Conservation (phyloP, 2,888 invertebrate species). For the Drosophila stalkeri region DNA sequence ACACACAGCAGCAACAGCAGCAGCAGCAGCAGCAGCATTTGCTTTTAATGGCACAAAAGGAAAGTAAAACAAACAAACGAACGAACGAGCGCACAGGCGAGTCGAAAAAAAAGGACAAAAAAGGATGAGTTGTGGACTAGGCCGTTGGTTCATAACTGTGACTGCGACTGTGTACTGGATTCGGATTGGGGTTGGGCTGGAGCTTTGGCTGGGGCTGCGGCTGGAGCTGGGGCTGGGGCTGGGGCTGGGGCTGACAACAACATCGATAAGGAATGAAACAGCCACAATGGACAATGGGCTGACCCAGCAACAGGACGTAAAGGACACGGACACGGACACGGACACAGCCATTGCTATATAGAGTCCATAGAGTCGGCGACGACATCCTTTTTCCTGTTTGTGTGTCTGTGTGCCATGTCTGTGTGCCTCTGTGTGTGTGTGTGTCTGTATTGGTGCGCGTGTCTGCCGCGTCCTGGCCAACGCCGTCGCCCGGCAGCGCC, state of each 20-base stretch:
- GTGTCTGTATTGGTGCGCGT: constrained; percentile 77
- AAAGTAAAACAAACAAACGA: constrained; percentile 32
- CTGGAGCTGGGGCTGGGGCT: not conserved
- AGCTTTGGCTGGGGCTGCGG: not conserved
- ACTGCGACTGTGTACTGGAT: not conserved
- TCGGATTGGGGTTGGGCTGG: not conserved
- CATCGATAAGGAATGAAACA: constrained; percentile 71
- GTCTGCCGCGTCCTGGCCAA: constrained; percentile 65
- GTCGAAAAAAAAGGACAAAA: constrained; percentile 28
- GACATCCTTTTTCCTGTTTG: constrained; percentile 80
- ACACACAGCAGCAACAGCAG: constrained; percentile 35
- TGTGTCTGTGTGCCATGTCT: constrained; percentile 22
- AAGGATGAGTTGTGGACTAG: constrained; percentile 51
- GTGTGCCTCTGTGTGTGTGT: constrained; percentile 20
- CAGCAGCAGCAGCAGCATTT: constrained; percentile 30
- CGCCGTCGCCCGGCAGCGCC: constrained; percentile 46
- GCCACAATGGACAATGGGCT: constrained; percentile 72
- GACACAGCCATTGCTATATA: not conserved
- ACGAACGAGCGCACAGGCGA: constrained; percentile 1
- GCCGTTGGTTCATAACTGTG: constrained; percentile 45
- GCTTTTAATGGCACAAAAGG: constrained; percentile 57
- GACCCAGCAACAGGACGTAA: constrained; percentile 56
- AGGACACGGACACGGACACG: constrained; percentile 20
- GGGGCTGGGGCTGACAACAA: constrained; percentile 10
- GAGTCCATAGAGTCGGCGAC: constrained; percentile 49